phyloP scores from a whole-genome alignment of 2,888 invertebrate species.

The Noctua janthe region DNA sequence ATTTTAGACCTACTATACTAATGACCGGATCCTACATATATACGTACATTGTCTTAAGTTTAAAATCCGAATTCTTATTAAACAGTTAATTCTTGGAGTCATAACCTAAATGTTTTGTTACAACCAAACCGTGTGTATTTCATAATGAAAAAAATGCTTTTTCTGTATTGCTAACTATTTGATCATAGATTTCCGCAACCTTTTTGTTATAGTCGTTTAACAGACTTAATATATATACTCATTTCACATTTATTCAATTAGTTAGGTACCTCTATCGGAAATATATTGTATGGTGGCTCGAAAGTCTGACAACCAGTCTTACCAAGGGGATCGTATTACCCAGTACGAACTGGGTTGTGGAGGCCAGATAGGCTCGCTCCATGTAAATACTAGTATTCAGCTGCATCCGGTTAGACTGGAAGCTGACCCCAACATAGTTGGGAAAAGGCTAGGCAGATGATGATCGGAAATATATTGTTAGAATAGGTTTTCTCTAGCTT shows the following conservation, averaged over 20 bases:
- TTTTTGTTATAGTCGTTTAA: neutral
- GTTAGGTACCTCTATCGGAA: neutral
- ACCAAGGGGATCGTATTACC: too few species aligned
- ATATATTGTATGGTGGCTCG: neutral
- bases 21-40: too few species aligned
- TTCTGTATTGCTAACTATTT: neutral
- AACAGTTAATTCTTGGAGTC: neutral
- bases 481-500: neutral
- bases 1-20: too few species aligned
- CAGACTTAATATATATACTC: too few species aligned
- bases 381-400: too few species aligned
- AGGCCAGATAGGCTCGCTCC: too few species aligned
- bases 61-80: neutral
- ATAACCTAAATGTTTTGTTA: neutral
- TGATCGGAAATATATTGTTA: neutral
- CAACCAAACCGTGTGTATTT: neutral
- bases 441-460: too few species aligned
- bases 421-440: too few species aligned
- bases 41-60: too few species aligned
- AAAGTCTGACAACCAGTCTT: too few species aligned
- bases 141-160: accelerated
- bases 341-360: too few species aligned
- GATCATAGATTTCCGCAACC: neutral
- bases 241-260: neutral
- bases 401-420: too few species aligned